Evolutionary conservation across 2,113 vertebrate species (phyloP).

Genomic region (Anarrhichthys ocellatus): DNA sequence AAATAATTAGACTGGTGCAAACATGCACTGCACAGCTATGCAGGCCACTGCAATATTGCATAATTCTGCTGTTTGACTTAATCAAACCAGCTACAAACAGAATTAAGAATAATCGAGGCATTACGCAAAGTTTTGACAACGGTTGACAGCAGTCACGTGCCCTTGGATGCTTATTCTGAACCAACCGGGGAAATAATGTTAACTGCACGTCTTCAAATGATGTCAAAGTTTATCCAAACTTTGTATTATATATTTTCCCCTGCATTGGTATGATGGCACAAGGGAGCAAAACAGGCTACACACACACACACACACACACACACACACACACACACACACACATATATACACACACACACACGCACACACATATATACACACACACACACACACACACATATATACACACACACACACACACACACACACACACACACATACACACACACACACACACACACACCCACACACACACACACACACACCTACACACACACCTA

Average conservation of each 20-base stretch:
- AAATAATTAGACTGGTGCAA: not conserved
- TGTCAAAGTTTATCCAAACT: not conserved
- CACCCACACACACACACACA: not conserved
- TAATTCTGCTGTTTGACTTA: not conserved
- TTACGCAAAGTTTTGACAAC: conserved; percentile 57
- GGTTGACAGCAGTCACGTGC: conserved; percentile 33
- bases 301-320: not conserved
- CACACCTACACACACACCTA: not conserved
- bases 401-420: not conserved
- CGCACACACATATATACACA: too few relatives aligned
- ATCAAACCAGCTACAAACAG: conserved; percentile 22
- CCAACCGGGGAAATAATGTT: not conserved
- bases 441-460: not conserved
- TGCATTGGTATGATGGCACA: not conserved
- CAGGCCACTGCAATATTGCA: not conserved
- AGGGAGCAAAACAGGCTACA: not conserved
- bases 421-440: not conserved
- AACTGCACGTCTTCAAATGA: not conserved
- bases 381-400: not conserved
- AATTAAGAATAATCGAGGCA: conserved; percentile 9
- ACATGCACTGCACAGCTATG: not conserved
- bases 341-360: not conserved
- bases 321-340: not conserved
- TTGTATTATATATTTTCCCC: too few relatives aligned
- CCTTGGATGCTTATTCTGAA: not conserved